Evolutionary conservation across 1,140 invertebrate genomes (phyloP).

Genomic region (Danaus plexippus): DNA sequence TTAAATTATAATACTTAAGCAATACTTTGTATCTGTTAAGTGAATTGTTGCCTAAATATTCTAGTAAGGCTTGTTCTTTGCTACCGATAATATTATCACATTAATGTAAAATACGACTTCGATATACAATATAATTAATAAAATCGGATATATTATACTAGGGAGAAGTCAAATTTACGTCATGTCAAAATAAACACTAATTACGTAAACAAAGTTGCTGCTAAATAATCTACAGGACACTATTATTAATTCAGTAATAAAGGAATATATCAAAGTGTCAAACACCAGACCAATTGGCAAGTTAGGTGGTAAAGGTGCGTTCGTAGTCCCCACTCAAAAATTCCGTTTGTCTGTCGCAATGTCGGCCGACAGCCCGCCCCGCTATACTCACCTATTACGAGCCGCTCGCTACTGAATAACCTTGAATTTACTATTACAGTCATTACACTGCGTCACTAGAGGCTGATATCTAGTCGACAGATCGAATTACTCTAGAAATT

Average conservation of each 20-base stretch:
- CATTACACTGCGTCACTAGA: slow-evolving; percentile 52
- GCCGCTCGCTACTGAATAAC: slow-evolving; percentile 53
- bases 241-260: slow-evolving; percentile 39
- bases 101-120: no score
- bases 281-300: slow-evolving; percentile 56
- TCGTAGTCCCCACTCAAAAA: slow-evolving; percentile 50
- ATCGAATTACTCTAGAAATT: slow-evolving; percentile 51
- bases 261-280: slow-evolving; percentile 60
- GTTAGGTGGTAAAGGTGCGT: slow-evolving; percentile 35
- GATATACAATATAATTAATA: slow-evolving; percentile 1
- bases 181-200: slow-evolving; percentile 26
- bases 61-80: not conserved
- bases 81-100: slow-evolving; percentile 11
- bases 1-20: slow-evolving; percentile 33
- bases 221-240: slow-evolving; percentile 9
- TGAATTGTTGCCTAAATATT: slow-evolving; percentile 43
- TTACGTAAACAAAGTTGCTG: slow-evolving; percentile 20
- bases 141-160: slow-evolving; percentile 15
- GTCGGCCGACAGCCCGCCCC: slow-evolving; percentile 42
- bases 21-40: slow-evolving; percentile 37
- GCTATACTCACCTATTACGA: slow-evolving; percentile 48
- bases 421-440: slow-evolving; percentile 54
- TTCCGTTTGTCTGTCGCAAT: slow-evolving; percentile 48
- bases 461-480: slow-evolving; percentile 57
- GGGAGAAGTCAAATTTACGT: slow-evolving; percentile 19